Base-by-base conservation (phyloP, 2,797 vertebrate genomes). In the Manis crassicaudata region DNA sequence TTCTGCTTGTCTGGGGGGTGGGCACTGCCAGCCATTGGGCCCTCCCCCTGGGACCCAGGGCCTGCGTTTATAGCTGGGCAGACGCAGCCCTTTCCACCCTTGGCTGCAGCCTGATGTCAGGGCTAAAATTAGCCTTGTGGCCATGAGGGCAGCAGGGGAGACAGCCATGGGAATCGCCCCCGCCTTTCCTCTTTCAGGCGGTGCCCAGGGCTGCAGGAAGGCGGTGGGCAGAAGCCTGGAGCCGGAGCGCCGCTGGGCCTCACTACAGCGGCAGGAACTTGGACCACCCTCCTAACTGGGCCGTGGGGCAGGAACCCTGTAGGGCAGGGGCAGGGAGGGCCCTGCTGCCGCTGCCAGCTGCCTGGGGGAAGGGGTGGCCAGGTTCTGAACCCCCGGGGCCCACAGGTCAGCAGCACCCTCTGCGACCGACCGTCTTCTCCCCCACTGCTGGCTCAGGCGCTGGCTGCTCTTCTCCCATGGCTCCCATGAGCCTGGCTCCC, bases 401-500 rank as follows among this genome's bases (percentile, higher is more conserved):
- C 27, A 5, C 29, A 52, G 72, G 62, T 27, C 60, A 62, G 50
- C 25, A 46, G 43, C 43, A 8, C 21, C 56, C 29, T 35, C 75
- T 43, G 35, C 16, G 60, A 87, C 92, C 94, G 56, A 84, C 92
- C 94, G 46, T 43, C 68, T 96, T 97, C 91, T 92, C 60, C 17
- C 2, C 50, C 63, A 89, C 58, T 72, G 67, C 83, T 40, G 52
- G 37, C 82, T 54, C 88, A 73, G 90, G 83, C 95, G 43, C 18
- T 35, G 17, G 70, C 67, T 65, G 90, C 32, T 46, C 88, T 60
- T 54, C 93, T 94, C 25, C 84, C 0, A 29, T 2, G 2, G 98
- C 98, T 98, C 96, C 97, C 84, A 96, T 98, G 29, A 60, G 60
- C 68, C 67, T 6, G 7, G 27, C 56, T 94, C 87, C 96, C n/a